Evolutionary conservation across 2,888 invertebrate species (phyloP).

Genomic region (Trissolcus japonicus): DNA sequence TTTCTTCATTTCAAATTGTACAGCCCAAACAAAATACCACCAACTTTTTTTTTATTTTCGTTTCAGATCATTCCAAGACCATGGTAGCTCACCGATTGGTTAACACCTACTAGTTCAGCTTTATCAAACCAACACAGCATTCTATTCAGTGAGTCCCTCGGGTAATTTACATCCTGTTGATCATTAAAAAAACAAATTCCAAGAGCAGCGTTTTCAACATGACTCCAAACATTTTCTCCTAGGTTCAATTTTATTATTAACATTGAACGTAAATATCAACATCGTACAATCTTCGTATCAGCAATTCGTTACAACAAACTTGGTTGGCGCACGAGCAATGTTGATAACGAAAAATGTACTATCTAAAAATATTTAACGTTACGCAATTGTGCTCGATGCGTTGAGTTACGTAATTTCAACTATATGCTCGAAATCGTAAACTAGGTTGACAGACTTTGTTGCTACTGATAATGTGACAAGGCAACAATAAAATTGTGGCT

Average conservation of each 20-base stretch:
- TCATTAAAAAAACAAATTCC: slow-evolving; percentile 65
- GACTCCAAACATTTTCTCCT: not conserved
- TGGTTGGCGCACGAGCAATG: too few relatives aligned
- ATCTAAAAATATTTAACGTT: too few relatives aligned
- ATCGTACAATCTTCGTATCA: too few relatives aligned
- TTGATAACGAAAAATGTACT: too few relatives aligned
- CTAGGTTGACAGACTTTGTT: too few relatives aligned
- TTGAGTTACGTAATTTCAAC: too few relatives aligned
- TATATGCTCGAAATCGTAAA: too few relatives aligned
- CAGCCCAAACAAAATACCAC: slow-evolving; percentile 3
- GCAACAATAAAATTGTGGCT: too few relatives aligned
- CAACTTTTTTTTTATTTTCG: slow-evolving; percentile 45
- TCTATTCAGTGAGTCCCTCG: slow-evolving; percentile 72
- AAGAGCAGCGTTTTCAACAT: slow-evolving; percentile 4
- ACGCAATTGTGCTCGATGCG: too few relatives aligned
- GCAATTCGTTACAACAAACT: too few relatives aligned
- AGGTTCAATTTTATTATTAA: not conserved
- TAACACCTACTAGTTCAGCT: slow-evolving; percentile 67
- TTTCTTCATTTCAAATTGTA: slow-evolving; percentile 3
- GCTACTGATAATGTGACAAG: too few relatives aligned
- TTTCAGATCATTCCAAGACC: slow-evolving; percentile 65
- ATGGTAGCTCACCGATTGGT: slow-evolving; percentile 73
- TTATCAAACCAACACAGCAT: slow-evolving; percentile 74
- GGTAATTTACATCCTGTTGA: slow-evolving; percentile 74
- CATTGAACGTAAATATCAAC: not conserved